Evolutionary conservation across 2,888 invertebrate species (phyloP).

Genomic region (Aphrophora alni): DNA sequence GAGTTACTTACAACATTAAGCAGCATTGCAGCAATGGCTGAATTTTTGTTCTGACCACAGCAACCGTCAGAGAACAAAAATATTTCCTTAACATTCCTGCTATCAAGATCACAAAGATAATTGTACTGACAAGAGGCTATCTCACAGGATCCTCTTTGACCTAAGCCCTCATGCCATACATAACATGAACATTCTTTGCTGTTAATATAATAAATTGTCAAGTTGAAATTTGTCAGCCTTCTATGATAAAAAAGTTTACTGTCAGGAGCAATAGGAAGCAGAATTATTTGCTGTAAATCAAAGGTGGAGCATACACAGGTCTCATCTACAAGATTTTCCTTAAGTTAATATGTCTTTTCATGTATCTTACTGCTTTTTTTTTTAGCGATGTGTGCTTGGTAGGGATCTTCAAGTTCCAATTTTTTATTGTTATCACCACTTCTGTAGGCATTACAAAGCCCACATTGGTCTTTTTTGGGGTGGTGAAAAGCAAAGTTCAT

Average conservation of each 20-base stretch:
- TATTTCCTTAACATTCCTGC: too few species aligned
- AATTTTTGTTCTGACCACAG: too few species aligned
- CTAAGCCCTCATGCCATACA: too few species aligned
- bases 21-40: conserved; percentile 16
- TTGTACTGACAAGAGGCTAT: too few species aligned
- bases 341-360: background rate
- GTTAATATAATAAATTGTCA: too few species aligned
- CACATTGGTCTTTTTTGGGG: conserved; percentile 13
- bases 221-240: too few species aligned
- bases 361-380: background rate
- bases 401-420: background rate
- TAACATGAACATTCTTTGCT: too few species aligned
- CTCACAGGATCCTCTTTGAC: too few species aligned
- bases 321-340: background rate
- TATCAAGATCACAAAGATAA: too few species aligned
- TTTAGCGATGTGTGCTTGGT: background rate
- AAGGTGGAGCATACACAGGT: background rate
- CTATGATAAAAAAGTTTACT: conserved; percentile 15
- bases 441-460: conserved; percentile 2
- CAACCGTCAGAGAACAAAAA: too few species aligned
- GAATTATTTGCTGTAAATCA: conserved; percentile 20
- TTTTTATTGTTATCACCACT: background rate
- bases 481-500: background rate
- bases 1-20: background rate
- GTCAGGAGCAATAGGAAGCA: conserved; percentile 2